Evolutionary conservation across 2,888 invertebrate species (phyloP).

Genomic region (Chymomyza caudatula): DNA sequence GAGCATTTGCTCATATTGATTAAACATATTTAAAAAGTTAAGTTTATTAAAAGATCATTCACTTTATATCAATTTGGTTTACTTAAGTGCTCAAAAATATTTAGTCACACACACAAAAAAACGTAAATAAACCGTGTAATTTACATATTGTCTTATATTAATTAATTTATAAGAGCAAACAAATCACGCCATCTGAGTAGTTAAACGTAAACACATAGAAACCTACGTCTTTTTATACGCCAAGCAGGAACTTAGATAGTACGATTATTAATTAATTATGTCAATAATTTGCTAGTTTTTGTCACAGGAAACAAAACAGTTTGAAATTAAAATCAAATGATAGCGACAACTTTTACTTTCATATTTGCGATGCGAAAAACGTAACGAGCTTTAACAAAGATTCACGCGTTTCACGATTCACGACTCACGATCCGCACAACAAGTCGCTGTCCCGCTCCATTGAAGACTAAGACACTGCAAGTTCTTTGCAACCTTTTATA

Average conservation of each 20-base stretch:
- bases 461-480: slow-evolving; percentile 57
- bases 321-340: slow-evolving; percentile 9
- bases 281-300: slow-evolving; percentile 23
- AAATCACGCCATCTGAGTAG: neutral
- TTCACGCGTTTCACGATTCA: slow-evolving; percentile 40
- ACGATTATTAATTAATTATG: slow-evolving; percentile 2
- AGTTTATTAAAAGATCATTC: slow-evolving; percentile 36
- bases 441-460: slow-evolving; percentile 42
- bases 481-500: slow-evolving; percentile 60
- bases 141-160: no score
- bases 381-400: slow-evolving; percentile 16
- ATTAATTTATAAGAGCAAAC: neutral
- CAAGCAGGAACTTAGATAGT: slow-evolving; percentile 43
- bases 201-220: neutral
- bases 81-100: slow-evolving; percentile 38
- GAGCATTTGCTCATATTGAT: no score
- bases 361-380: slow-evolving; percentile 14
- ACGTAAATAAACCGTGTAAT: neutral
- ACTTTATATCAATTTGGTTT: slow-evolving; percentile 31
- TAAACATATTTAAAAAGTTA: neutral
- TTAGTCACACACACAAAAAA: slow-evolving; percentile 16
- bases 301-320: slow-evolving; percentile 9
- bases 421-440: slow-evolving; percentile 27
- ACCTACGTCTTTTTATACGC: slow-evolving; percentile 9
- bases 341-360: slow-evolving; percentile 27